These are phyloP conservation scores for Lepus townsendii DNA, from an alignment of 2,797 vertebrate species.

Conservation along the genomic window DNA sequence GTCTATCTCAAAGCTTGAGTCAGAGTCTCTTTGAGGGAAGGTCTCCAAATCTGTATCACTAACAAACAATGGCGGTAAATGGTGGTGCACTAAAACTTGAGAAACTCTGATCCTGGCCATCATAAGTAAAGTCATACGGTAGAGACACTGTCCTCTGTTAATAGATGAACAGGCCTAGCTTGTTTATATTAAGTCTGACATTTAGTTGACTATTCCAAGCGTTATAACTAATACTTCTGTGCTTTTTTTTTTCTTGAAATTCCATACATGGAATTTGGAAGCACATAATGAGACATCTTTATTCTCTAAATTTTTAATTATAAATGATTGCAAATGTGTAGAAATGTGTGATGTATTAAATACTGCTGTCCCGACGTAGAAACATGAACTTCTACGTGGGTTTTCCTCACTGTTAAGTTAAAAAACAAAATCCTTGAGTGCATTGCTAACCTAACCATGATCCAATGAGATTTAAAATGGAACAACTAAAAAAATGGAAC, in stretches of 20 bases:
- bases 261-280: not conserved
- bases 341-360: not conserved
- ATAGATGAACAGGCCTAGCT: not conserved
- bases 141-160: not conserved
- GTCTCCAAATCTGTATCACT: not conserved
- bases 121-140: not conserved
- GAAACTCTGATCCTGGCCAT: not conserved
- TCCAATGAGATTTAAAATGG: not conserved
- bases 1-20: not conserved
- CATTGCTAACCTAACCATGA: not conserved
- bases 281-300: not conserved
- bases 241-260: not conserved
- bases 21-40: not conserved
- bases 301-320: constrained; percentile 6
- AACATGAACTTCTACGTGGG: not conserved
- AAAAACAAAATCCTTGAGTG: not conserved
- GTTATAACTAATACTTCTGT: not conserved
- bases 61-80: not conserved
- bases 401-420: not conserved
- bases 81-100: not conserved
- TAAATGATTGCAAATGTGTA: not conserved
- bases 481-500: no score
- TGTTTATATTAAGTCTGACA: not conserved
- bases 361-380: not conserved
- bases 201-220: not conserved